Percentiles rank a stretch among this genome's conserved stretches.
Conservation (phyloP, 2,888 invertebrate genomes). For the Chydorus sphaericus region DNA sequence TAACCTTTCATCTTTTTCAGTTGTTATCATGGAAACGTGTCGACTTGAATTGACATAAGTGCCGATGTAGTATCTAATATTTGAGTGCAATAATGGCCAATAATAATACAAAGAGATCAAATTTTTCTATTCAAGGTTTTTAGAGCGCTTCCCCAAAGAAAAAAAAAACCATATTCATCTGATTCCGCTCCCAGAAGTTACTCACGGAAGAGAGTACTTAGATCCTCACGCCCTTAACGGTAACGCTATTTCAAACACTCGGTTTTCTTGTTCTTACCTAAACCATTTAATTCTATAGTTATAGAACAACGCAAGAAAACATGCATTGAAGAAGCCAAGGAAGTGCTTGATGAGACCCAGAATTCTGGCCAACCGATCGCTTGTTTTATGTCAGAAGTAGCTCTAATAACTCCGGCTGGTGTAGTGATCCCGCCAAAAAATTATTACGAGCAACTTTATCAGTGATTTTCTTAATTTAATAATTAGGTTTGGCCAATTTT, state of each 20-base stretch:
- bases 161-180: conserved; percentile 22
- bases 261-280: not conserved
- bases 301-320: not conserved
- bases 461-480: conserved; percentile 22
- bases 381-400: conserved; percentile 25
- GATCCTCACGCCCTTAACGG: too few relatives aligned
- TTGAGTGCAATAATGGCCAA: too few relatives aligned
- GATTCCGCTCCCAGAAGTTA: conserved; percentile 24
- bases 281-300: not conserved
- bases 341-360: conserved; percentile 1
- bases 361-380: conserved; percentile 19
- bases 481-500: too few relatives aligned
- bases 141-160: conserved; percentile 25
- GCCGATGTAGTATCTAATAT: conserved; percentile 19
- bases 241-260: too few relatives aligned
- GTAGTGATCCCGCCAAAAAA: conserved; percentile 24
- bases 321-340: not conserved
- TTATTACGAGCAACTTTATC: conserved; percentile 23
- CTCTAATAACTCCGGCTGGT: conserved; percentile 24
- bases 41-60: conserved; percentile 27
- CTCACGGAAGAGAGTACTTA: not conserved
- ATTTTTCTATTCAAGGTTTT: not conserved
- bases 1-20: conserved; percentile 25
- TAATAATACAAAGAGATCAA: too few relatives aligned
- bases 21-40: conserved; percentile 40